A percentile compares a stretch with the other conserved stretches of the same genome.
These are phyloP conservation scores for Catajapyx aquilonaris DNA, from an alignment of 1,140 invertebrate species.

Conservation along the genomic window DNA sequence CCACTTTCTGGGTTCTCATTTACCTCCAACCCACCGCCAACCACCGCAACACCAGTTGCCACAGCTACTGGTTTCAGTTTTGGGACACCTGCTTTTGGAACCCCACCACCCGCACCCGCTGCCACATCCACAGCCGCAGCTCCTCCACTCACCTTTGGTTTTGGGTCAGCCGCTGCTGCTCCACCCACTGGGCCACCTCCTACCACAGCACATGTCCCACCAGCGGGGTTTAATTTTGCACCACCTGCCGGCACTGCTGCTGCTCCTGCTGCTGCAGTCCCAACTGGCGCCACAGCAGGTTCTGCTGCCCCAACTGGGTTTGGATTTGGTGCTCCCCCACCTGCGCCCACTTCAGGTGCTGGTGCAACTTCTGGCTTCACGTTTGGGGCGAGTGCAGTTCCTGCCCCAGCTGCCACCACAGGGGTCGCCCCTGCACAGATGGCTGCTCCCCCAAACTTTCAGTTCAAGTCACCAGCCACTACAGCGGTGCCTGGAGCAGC, in stretches of 20 bases:
- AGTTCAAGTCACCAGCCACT: too few relatives aligned
- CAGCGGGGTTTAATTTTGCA: slow-evolving; percentile 8
- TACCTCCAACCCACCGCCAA: too few relatives aligned
- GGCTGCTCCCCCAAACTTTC: too few relatives aligned
- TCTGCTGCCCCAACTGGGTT: slow-evolving; percentile 16
- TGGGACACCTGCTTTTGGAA: not conserved
- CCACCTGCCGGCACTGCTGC: slow-evolving; percentile 5
- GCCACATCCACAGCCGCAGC: not conserved
- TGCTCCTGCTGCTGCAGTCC: slow-evolving; percentile 14
- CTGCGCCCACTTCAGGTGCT: slow-evolving; percentile 18
- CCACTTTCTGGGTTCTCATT: too few relatives aligned
- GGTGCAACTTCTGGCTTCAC: slow-evolving; percentile 16
- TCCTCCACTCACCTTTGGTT: not conserved
- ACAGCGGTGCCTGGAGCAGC: too few relatives aligned
- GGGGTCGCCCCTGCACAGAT: slow-evolving; percentile 5
- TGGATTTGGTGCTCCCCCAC: slow-evolving; percentile 20
- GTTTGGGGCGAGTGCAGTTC: not conserved
- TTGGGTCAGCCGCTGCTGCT: not conserved
- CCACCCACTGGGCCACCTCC: not conserved
- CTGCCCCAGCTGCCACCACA: slow-evolving; percentile 4
- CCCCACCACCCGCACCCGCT: too few relatives aligned
- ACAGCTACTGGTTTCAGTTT: not conserved
- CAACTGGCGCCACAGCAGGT: slow-evolving; percentile 12
- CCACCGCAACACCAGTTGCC: too few relatives aligned
- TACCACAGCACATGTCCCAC: slow-evolving; percentile 10